Evolutionary conservation across 2,113 vertebrate species (phyloP), one percentile per base, ranked within the genome.

Genomic region (Dromiciops gliroides): DNA sequence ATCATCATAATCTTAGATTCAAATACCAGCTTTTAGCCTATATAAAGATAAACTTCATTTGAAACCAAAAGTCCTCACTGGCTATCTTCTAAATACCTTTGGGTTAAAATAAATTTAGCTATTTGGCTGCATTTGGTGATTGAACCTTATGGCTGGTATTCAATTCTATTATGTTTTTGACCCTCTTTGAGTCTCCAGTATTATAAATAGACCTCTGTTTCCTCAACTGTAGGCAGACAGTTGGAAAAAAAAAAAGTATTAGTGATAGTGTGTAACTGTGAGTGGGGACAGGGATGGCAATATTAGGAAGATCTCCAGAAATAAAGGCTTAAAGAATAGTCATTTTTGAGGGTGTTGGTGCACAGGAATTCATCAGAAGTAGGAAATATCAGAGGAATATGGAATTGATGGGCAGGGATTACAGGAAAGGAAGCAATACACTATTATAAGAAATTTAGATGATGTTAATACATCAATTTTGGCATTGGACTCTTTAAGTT

Each of bases 391-490:
- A 95, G 1, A 92, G 94, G 95, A 95, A 90, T 49, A 94, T n/a
- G 91, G 52, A 50, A 31, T 52, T 95, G 48, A 75, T 22, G 37
- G 52, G 28, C 92, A 90, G 95, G 44, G 7, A 92, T 95, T 96
- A 92, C 24, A 91, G 92, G 51, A 48, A 94, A 94, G 90, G 94
- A 94, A 92, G 47, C 96, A 92, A 56, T 95, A 47, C 67, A 48
- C 10, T 92, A 93, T 95, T 92, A 90, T 19, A 51, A 93, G 49
- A 83, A 96, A 94, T 75, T 92, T 52, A 67, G 60, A 14, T 95
- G 60, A 95, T 96, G 90, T 92, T 94, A 89, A 93, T 83, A 23
- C 50, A 92, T 52, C 48, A 95, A 91, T 97, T 94, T 90, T 44
- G 48, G 56, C 90, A 89, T 96, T 96, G 56, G 94, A 53, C 37